A percentile compares a stretch with the other conserved stretches of the same genome.
Conservation (phyloP, 2,888 invertebrate species). For the Trimorus sp. region DNA sequence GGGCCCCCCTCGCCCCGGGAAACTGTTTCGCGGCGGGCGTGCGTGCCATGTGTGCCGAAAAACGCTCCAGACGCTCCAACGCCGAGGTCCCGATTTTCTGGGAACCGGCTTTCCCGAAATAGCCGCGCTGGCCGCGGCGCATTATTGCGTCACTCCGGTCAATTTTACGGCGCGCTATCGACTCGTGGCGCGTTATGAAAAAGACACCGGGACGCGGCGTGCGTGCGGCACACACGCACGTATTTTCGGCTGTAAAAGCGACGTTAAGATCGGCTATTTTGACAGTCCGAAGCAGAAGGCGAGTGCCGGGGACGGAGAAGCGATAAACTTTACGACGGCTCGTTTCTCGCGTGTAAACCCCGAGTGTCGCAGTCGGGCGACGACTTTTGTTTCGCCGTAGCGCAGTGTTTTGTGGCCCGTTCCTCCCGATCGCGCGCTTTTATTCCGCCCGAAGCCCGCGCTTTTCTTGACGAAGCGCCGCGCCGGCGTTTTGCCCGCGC, state of each 20-base stretch:
- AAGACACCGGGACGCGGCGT: constrained; percentile 16
- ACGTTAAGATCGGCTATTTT: constrained; percentile 81
- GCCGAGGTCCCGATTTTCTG: constrained; percentile 53
- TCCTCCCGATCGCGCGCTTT: background rate
- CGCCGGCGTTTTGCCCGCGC: constrained; percentile 21
- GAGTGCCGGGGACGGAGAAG: constrained; percentile 29
- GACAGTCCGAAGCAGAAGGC: constrained; percentile 73
- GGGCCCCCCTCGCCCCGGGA: constrained; percentile 76
- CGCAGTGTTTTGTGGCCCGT: no score
- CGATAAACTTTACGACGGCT: constrained; percentile 79
- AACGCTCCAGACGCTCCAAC: constrained; percentile 36
- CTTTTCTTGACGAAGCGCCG: constrained; percentile 19
- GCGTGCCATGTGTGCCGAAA: constrained; percentile 78
- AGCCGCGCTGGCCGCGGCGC: constrained; percentile 24
- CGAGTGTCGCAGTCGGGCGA: constrained; percentile 42
- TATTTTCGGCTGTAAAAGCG: constrained; percentile 74
- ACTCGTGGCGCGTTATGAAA: constrained; percentile 32
- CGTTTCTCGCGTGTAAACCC: constrained; percentile 68
- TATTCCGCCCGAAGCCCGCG: background rate
- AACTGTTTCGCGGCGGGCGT: constrained; percentile 78
- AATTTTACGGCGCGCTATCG: constrained; percentile 40
- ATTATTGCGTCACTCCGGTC: constrained; percentile 40
- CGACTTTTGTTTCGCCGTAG: constrained; percentile 11
- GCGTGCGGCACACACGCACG: background rate
- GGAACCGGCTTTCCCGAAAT: constrained; percentile 56